Percentiles rank a stretch among this genome's conserved stretches.
These are phyloP conservation scores for Tylochromis polylepis DNA, from an alignment of 2,113 vertebrate genomes.

Conservation along the genomic window DNA sequence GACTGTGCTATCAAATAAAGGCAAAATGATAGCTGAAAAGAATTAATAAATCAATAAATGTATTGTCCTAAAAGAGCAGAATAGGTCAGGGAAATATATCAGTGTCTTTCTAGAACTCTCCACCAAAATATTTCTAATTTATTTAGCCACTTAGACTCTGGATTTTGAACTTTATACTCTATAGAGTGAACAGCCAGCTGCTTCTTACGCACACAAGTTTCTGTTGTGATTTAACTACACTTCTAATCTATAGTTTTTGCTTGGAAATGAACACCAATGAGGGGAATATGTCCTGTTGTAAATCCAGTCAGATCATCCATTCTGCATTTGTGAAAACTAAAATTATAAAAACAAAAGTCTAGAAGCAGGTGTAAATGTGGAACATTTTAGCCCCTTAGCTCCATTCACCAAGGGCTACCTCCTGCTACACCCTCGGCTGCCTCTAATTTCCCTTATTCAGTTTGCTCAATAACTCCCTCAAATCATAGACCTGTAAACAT, in stretches of 20 bases:
- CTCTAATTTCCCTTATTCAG: background rate
- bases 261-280: background rate
- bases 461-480: background rate
- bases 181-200: background rate
- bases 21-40: background rate
- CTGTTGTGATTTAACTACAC: background rate
- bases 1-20: too few species aligned
- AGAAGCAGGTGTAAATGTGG: background rate
- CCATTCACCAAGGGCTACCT: background rate
- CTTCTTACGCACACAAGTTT: background rate
- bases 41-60: background rate
- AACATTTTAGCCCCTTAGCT: background rate
- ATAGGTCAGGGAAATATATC: background rate
- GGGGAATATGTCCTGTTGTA: rapidly evolving
- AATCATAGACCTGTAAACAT: background rate
- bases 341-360: background rate
- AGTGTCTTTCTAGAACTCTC: background rate
- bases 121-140: background rate
- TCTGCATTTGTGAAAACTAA: background rate
- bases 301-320: background rate
- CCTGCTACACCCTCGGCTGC: background rate
- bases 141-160: background rate
- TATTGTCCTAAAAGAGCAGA: background rate
- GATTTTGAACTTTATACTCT: background rate
- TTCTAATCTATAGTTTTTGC: background rate